Base-by-base conservation (phyloP, 30 jellyfish, hydroid and myxozoan species). In the Morbakka virulenta region DNA sequence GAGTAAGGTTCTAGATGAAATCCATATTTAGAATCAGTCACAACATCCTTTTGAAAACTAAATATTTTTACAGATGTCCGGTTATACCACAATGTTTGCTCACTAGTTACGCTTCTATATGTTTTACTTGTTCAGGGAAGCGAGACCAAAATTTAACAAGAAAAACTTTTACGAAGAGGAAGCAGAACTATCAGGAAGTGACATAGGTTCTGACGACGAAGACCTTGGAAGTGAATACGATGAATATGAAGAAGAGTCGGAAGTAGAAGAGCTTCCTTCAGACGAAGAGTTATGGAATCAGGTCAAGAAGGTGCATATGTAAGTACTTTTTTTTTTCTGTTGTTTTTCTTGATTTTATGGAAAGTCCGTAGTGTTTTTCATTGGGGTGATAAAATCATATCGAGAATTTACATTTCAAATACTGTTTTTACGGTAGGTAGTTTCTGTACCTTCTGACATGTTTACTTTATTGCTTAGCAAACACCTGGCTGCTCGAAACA, bases 111-210 rank as follows among this genome's bases (percentile, higher is more conserved):
- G n/a, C n/a, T 2, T 17, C 21, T 0, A 0, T 32, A 51, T 0
- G 2, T 9, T 68, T 36, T 50, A 61, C 74, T 30, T 20, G 4
- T 0, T 49, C 28, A 24, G 41, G 76, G 90, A 28, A 2, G 28
- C 1, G 79, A 86, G 73, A n/a, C n/a, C n/a, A n/a, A 73, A 35
- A 35, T 83, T 73, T 72, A 50, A 90, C 6, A 90, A 84, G 77
- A 77, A 77, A 31, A 82, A 57, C 21, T 90, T 90, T 49, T 77
- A 80, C 35, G 97, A 90, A 64, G 90, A 83, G 6, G 97, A 90
- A 70, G 97, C 97, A 1, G 96, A 90, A 62, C 88, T 90, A 12
- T 85, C 96, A 35, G 97, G 97, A 11, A 82, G 96, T 50, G 97
- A 90, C 68, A 89, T 77, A 11, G 94, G 94, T 27, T 90, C 95